phyloP scores from a whole-genome alignment of 2,113 vertebrate species.

The Chlorodrepanis virens region DNA sequence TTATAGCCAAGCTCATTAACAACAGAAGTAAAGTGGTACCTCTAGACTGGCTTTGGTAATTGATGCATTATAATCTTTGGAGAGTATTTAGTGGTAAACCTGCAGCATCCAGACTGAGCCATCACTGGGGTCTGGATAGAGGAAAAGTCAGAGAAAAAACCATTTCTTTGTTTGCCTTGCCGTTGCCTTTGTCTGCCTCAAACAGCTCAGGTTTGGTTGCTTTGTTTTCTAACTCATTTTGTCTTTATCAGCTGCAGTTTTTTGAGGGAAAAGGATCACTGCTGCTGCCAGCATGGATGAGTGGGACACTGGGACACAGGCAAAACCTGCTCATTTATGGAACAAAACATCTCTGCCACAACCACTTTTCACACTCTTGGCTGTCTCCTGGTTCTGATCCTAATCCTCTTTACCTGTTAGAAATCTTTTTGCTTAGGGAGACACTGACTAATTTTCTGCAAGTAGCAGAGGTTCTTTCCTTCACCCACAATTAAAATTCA shows the following conservation, averaged over 20 bases:
- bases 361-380: background rate
- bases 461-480: background rate
- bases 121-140: background rate
- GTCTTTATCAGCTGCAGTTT: background rate
- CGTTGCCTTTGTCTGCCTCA: background rate
- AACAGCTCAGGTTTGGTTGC: background rate
- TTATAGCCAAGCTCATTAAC: conserved; percentile 32
- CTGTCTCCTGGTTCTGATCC: background rate
- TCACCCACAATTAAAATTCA: background rate
- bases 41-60: conserved; percentile 15
- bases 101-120: background rate
- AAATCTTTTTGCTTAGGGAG: background rate
- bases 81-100: conserved; percentile 30
- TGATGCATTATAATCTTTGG: background rate
- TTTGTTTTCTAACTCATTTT: background rate
- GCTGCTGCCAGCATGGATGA: background rate
- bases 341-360: background rate
- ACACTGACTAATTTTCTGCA: background rate
- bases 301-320: background rate
- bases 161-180: background rate
- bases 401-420: background rate
- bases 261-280: background rate
- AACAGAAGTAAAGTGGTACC: conserved; percentile 9
- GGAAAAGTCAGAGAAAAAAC: background rate
- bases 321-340: background rate